Conservation (phyloP, 2,797 vertebrate genomes). For the Poliocrania exsul region DNA sequence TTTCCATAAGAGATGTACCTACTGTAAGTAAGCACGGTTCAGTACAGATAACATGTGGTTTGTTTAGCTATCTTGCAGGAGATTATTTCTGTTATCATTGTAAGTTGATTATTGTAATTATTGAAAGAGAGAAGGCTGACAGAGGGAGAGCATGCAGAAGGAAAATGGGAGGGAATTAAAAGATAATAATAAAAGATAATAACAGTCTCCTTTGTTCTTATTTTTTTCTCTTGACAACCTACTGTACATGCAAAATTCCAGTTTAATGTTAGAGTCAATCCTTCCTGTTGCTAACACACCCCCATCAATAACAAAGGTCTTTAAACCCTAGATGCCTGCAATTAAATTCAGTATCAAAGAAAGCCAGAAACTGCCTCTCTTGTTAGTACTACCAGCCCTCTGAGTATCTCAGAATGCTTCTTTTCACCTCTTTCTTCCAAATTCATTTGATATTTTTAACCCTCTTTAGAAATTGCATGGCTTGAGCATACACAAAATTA, state of each 20-base stretch:
- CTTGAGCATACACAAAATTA: neutral
- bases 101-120: conserved; percentile 75
- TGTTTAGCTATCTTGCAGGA: conserved; percentile 70
- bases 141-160: conserved; percentile 29
- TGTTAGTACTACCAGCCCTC: neutral
- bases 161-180: conserved; percentile 54
- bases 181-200: conserved; percentile 73
- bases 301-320: conserved; percentile 24
- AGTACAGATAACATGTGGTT: conserved; percentile 62
- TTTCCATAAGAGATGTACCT: conserved; percentile 65
- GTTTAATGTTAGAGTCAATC: conserved; percentile 39
- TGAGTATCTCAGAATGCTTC: neutral
- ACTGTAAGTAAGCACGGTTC: conserved; percentile 45
- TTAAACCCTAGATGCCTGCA: conserved; percentile 38
- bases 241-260: conserved; percentile 57
- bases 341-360: conserved; percentile 49
- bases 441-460: conserved; percentile 1
- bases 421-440: conserved; percentile 17
- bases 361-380: neutral
- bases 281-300: conserved; percentile 34
- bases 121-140: conserved; percentile 63
- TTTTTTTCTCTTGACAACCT: conserved; percentile 57
- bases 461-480: neutral
- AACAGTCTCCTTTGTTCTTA: conserved; percentile 65
- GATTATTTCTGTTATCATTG: conserved; percentile 73